phyloP scores from a whole-genome alignment of 2,888 invertebrate species.

The Dioctria rufipes region DNA sequence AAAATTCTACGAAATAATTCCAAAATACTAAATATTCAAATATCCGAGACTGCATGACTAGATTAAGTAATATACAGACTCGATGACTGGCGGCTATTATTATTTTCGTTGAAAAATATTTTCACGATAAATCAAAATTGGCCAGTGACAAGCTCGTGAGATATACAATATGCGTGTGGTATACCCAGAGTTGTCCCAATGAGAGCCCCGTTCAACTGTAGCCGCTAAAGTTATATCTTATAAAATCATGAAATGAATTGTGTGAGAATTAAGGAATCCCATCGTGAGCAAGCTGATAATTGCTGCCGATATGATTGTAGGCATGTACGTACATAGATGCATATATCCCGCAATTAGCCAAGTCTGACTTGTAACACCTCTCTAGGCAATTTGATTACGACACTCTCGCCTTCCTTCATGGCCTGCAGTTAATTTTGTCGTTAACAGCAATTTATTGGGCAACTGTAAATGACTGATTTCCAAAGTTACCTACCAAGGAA shows the following conservation, averaged over 20 bases:
- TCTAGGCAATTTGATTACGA: slow-evolving; percentile 34
- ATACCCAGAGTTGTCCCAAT: too few species aligned
- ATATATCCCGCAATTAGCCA: slow-evolving; percentile 18
- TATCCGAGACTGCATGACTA: too few species aligned
- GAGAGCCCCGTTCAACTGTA: background rate
- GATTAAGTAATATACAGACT: background rate
- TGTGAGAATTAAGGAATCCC: slow-evolving; percentile 21
- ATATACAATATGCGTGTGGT: background rate
- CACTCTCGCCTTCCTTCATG: slow-evolving; percentile 24
- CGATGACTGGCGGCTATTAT: background rate
- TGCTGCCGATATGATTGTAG: slow-evolving; percentile 13
- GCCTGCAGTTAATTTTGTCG: slow-evolving; percentile 32
- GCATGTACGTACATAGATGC: background rate
- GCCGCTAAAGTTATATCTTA: background rate
- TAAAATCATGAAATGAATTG: slow-evolving; percentile 1
- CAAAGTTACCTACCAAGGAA: slow-evolving; percentile 9
- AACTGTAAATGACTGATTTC: slow-evolving; percentile 48
- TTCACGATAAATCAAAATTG: background rate
- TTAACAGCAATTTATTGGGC: slow-evolving; percentile 38
- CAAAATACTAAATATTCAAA: too few species aligned
- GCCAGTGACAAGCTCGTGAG: background rate
- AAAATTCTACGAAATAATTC: too few species aligned
- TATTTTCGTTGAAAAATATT: background rate
- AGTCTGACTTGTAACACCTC: slow-evolving; percentile 26
- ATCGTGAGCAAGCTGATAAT: background rate